Evolutionary conservation across 2,797 vertebrate species (phyloP).

Genomic region (Gadopsis bispinosus): DNA sequence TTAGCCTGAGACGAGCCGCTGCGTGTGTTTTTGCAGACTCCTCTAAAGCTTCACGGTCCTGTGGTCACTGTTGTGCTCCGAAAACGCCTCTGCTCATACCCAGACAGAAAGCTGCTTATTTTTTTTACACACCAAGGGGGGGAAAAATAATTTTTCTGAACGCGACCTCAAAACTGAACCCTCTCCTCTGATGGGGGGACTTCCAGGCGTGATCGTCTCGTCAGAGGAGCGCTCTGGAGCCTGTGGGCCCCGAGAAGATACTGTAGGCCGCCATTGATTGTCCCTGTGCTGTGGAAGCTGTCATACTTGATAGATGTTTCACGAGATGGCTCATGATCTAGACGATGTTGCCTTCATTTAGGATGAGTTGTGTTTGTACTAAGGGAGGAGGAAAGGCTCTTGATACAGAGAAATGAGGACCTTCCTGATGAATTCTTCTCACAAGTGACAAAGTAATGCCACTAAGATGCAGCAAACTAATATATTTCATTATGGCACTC

Average conservation of each 20-base stretch:
- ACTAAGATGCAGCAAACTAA: conserved; percentile 73
- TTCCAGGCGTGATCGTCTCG: conserved; percentile 34
- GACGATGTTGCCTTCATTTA: conserved; percentile 74
- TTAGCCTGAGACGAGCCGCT: conserved; percentile 83
- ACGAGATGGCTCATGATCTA: conserved; percentile 70
- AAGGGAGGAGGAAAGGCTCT: conserved; percentile 71
- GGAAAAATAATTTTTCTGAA: conserved; percentile 65
- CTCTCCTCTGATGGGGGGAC: conserved; percentile 41
- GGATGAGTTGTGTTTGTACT: conserved; percentile 77
- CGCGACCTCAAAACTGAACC: conserved; percentile 63
- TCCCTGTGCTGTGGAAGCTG: conserved; percentile 46
- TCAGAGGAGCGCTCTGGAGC: conserved; percentile 16
- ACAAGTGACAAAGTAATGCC: conserved; percentile 77
- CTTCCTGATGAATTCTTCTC: conserved; percentile 76
- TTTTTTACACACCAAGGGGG: conserved; percentile 65
- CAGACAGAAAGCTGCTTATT: conserved; percentile 85
- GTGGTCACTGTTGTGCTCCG: conserved; percentile 85
- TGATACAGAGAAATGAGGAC: conserved; percentile 73
- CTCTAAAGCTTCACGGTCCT: conserved; percentile 87
- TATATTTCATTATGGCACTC: conserved; percentile 76
- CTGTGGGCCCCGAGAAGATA: conserved; percentile 43
- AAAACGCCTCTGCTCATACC: conserved; percentile 83
- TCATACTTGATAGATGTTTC: conserved; percentile 77
- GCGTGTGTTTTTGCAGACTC: conserved; percentile 81
- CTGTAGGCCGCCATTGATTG: conserved; percentile 55